Evolutionary conservation across 2,888 invertebrate species (phyloP).

Genomic region (Drosophila buzzatii): DNA sequence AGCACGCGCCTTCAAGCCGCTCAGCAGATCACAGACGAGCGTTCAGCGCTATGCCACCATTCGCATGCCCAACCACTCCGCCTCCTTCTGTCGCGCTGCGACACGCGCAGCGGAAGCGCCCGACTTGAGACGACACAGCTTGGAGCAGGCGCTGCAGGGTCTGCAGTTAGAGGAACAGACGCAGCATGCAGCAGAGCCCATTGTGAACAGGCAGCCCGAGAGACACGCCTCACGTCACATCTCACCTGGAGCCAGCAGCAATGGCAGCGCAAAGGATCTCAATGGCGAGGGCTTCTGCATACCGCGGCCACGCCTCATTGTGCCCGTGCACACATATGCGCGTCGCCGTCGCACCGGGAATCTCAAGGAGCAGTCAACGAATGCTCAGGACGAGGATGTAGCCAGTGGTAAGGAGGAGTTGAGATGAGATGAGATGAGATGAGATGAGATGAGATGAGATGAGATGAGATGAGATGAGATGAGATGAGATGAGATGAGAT

Average conservation of each 20-base stretch:
- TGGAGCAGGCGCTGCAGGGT: constrained; percentile 49
- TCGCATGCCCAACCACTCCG: constrained; percentile 75
- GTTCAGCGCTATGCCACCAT: constrained; percentile 67
- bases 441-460: not conserved
- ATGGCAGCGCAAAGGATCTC: constrained; percentile 86
- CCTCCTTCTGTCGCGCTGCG: constrained; percentile 66
- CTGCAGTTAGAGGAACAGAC: constrained; percentile 45
- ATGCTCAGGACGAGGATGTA: constrained; percentile 45
- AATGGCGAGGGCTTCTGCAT: constrained; percentile 88
- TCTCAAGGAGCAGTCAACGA: constrained; percentile 81
- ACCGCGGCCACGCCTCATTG: constrained; percentile 93
- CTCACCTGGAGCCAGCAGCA: constrained; percentile 64
- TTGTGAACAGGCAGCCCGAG: constrained; percentile 14
- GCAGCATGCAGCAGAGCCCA: not conserved
- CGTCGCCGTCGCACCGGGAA: constrained; percentile 93
- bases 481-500: not conserved
- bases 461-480: not conserved
- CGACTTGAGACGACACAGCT: constrained; percentile 38
- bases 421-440: not conserved
- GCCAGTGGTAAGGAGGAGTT: constrained; percentile 55
- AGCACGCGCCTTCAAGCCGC: constrained; percentile 45
- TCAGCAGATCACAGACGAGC: constrained; percentile 63
- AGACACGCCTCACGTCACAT: constrained; percentile 33
- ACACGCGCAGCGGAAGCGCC: constrained; percentile 10
- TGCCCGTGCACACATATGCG: constrained; percentile 95